Evolutionary conservation across 2,113 vertebrate species (phyloP).

Genomic region (Anolis carolinensis): DNA sequence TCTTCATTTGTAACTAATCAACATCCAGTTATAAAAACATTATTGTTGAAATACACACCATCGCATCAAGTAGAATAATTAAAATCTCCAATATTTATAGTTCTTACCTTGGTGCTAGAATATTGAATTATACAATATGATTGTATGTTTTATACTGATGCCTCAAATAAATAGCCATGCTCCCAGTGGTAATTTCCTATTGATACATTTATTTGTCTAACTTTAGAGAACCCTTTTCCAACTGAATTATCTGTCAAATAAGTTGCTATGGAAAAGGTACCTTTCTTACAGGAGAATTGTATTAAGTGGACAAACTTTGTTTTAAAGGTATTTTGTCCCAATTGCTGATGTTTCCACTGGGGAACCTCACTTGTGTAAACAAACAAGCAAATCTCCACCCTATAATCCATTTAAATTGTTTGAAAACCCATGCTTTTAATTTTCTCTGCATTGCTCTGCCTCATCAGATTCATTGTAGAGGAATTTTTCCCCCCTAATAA

Average conservation of each 20-base stretch:
- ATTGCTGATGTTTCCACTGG: not conserved
- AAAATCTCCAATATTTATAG: not conserved
- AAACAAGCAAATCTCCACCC: not conserved
- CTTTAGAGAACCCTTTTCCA: not conserved
- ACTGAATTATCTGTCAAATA: not conserved
- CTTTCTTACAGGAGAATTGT: not conserved
- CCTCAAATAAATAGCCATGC: not conserved
- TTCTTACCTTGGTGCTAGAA: not conserved
- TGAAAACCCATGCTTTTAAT: not conserved
- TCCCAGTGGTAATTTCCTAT: not conserved
- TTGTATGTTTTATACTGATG: not conserved
- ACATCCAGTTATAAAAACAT: not conserved
- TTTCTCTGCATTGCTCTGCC: not conserved
- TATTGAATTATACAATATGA: too few relatives aligned
- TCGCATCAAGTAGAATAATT: not conserved
- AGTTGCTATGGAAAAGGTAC: not conserved
- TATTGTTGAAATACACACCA: not conserved
- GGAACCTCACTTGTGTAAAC: not conserved
- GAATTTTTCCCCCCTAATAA: not conserved
- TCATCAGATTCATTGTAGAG: not conserved
- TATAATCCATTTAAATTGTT: not conserved
- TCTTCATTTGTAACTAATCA: conserved; percentile 1
- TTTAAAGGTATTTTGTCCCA: not conserved
- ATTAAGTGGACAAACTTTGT: too few relatives aligned
- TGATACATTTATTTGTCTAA: not conserved